phyloP scores from a whole-genome alignment of 2,113 vertebrate genomes.

The Gobio gobio region DNA sequence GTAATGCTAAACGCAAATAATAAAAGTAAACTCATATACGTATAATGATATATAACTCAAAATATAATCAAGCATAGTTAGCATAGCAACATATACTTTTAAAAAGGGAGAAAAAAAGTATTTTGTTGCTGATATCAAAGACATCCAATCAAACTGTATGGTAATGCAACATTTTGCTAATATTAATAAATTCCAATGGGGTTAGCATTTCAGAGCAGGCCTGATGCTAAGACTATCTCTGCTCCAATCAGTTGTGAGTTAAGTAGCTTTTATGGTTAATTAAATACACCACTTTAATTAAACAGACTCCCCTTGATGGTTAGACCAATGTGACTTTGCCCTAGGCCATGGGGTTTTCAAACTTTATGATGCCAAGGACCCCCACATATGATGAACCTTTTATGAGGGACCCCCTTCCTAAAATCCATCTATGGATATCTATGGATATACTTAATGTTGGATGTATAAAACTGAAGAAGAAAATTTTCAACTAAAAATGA shows the following conservation, averaged over 20 bases:
- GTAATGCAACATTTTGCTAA: not conserved
- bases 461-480: no score
- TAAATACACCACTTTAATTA: conserved; percentile 65
- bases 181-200: conserved; percentile 12
- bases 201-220: conserved; percentile 27
- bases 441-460: no score
- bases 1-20: not conserved
- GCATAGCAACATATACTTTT: not conserved
- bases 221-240: conserved; percentile 10
- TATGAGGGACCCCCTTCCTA: no score
- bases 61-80: not conserved
- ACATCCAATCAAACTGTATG: not conserved
- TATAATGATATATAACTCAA: not conserved
- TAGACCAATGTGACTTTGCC: conserved; percentile 47
- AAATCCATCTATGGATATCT: no score
- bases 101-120: not conserved
- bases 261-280: conserved; percentile 63
- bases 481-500: no score
- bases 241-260: conserved; percentile 46
- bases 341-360: not conserved
- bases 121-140: not conserved
- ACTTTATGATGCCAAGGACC: no score
- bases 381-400: no score
- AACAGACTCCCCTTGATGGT: conserved; percentile 41
- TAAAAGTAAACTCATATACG: not conserved